Evolutionary conservation across 2,888 invertebrate genomes (phyloP), one percentile per base, ranked within the genome.

Genomic region (Synanthedon vespiformis): DNA sequence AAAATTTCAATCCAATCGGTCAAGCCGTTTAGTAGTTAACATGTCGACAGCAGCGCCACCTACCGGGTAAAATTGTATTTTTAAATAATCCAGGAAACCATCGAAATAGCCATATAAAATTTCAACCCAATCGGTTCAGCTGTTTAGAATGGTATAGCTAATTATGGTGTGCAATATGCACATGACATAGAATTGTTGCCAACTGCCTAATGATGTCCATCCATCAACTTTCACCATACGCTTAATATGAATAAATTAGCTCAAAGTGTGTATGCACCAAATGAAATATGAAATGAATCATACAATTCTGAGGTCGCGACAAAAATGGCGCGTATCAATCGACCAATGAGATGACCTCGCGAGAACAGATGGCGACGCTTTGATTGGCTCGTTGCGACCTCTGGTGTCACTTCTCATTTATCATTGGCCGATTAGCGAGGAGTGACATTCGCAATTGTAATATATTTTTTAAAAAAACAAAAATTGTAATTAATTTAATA

Each of bases 331-430:
- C 54, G 53, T 52, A 54, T 50, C 27, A 51, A 41, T 53, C 54
- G 50, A 22, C 58, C 57, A 58, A 58, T 58, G 53, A 49, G 50
- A 40, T 50, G 55, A 53, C 57, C 56, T 56, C 54, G 56, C 27
- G 6, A 41, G 27, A 53, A 49, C 58, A 59, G 54, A 57, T 55
- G 55, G 54, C 34, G 50, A 52, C 18, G 51, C 56, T 34, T 40
- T 49, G 55, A 57, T 58, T 58, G 58, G 58, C 44, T 40, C 48
- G 48, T 27, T 51, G 27, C 49, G 50, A 54, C 54, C 57, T 55
- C 47, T 11, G 40, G n/a, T 53, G 52, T 54, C 53, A 52, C 34
- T 22, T 53, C 12, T 44, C 52, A 54, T 56, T 56, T 54, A 56
- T 56, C 48, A 58, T 57, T 58, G 58, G 54, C 27, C 2, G 18